A percentile compares a stretch with the other conserved stretches of the same genome.
phyloP scores from a whole-genome alignment of 35 echinoderm and acorn worm species.

The Eucidaris tribuloides region DNA sequence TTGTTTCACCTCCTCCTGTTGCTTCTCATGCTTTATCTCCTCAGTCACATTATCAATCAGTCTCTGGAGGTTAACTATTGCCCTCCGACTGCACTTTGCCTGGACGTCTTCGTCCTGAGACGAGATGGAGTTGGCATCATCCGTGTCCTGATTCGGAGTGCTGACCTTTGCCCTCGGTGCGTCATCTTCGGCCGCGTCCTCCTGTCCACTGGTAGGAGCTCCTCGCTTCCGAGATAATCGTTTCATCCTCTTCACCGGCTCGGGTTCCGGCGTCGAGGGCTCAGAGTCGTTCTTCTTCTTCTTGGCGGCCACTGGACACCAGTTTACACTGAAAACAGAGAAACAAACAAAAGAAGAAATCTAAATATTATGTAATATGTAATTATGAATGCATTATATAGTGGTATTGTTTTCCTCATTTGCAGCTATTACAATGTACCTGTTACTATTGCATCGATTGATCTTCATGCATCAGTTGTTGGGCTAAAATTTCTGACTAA shows the following conservation, averaged over 20 bases:
- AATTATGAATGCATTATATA: too few species aligned
- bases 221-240: constrained; percentile 45
- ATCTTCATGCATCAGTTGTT: too few species aligned
- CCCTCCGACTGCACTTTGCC: constrained; percentile 89
- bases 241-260: constrained; percentile 38
- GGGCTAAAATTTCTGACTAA: too few species aligned
- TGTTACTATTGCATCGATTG: too few species aligned
- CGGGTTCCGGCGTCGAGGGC: constrained; percentile 10
- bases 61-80: constrained; percentile 94
- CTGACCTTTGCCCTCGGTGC: not conserved
- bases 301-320: constrained; percentile 66
- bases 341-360: too few species aligned
- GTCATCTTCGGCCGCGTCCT: constrained; percentile 15
- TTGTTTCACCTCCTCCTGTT: constrained; percentile 46
- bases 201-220: not conserved
- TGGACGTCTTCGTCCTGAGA: constrained; percentile 91
- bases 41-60: constrained; percentile 98
- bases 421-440: too few species aligned
- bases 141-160: constrained; percentile 41
- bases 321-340: constrained; percentile 41
- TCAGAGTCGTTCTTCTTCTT: constrained; percentile 54
- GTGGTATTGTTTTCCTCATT: too few species aligned
- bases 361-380: too few species aligned
- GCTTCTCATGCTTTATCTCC: constrained; percentile 78
- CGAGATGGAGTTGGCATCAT: constrained; percentile 87